Conservation (phyloP, 2,113 vertebrate genomes). For the Columba janthina region DNA sequence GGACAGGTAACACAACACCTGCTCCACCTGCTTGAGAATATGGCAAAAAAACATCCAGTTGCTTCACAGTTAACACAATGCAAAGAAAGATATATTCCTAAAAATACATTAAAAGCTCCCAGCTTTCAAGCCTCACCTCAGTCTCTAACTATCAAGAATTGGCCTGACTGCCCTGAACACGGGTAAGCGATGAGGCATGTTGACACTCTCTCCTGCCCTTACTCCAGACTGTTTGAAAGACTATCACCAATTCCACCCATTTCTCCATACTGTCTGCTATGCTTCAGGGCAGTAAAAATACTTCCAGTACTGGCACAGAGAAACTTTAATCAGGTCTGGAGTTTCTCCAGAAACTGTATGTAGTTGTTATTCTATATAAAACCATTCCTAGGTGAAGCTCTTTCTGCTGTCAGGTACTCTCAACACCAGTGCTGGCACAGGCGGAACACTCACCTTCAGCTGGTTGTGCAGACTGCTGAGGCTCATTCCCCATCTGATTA, state of each 20-base stretch:
- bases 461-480: slow-evolving; percentile 76
- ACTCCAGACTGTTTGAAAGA: neutral
- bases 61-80: neutral
- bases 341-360: neutral
- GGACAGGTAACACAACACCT: neutral
- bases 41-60: neutral
- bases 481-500: slow-evolving; percentile 70
- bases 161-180: neutral
- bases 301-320: neutral
- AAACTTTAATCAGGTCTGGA: neutral
- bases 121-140: neutral
- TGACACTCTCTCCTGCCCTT: neutral
- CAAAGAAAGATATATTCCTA: neutral
- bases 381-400: neutral
- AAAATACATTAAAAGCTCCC: neutral
- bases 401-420: neutral
- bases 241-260: neutral
- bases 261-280: neutral
- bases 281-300: neutral
- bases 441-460: slow-evolving; percentile 72
- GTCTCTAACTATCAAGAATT: neutral
- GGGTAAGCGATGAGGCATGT: neutral
- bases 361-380: neutral
- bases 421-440: neutral
- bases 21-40: neutral